Conservation (phyloP, 2,888 invertebrate species). For the Orchesellides sinensis region DNA sequence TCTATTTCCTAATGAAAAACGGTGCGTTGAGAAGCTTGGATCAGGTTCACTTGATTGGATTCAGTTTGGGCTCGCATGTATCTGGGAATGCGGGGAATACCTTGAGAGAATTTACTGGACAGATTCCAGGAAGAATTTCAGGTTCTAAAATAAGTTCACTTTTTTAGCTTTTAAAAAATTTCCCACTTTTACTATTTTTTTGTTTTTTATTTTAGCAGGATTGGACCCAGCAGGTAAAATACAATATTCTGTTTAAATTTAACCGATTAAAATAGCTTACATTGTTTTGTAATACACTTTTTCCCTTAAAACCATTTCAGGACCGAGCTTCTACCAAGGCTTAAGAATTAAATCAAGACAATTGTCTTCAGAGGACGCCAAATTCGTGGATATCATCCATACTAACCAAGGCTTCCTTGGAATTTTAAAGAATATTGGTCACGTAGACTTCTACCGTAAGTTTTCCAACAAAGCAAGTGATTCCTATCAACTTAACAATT, state of each 20-base stretch:
- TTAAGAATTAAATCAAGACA: constrained; percentile 20
- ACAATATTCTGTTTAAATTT: background rate
- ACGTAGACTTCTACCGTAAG: constrained; percentile 60
- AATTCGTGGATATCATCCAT: constrained; percentile 64
- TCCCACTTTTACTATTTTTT: background rate
- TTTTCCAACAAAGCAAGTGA: background rate
- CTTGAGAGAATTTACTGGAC: constrained; percentile 26
- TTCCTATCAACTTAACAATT: no score
- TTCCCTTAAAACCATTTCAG: constrained; percentile 4
- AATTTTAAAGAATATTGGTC: constrained; percentile 54
- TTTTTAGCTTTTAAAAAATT: background rate
- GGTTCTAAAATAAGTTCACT: constrained; percentile 10
- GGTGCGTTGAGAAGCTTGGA: constrained; percentile 32
- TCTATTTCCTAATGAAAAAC: constrained; percentile 47
- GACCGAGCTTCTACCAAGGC: constrained; percentile 59
- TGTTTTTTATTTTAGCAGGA: constrained; percentile 17
- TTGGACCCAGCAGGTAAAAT: constrained; percentile 53
- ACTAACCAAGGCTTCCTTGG: constrained; percentile 58
- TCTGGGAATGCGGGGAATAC: constrained; percentile 63
- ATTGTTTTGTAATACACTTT: background rate
- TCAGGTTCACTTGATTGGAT: constrained; percentile 57
- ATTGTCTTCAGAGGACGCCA: constrained; percentile 47
- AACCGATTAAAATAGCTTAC: background rate
- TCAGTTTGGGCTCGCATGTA: constrained; percentile 63
- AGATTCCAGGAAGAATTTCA: constrained; percentile 41